These are phyloP conservation scores for Campopleginae sp. DNA, from an alignment of 2,888 invertebrate species.

Conservation along the genomic window DNA sequence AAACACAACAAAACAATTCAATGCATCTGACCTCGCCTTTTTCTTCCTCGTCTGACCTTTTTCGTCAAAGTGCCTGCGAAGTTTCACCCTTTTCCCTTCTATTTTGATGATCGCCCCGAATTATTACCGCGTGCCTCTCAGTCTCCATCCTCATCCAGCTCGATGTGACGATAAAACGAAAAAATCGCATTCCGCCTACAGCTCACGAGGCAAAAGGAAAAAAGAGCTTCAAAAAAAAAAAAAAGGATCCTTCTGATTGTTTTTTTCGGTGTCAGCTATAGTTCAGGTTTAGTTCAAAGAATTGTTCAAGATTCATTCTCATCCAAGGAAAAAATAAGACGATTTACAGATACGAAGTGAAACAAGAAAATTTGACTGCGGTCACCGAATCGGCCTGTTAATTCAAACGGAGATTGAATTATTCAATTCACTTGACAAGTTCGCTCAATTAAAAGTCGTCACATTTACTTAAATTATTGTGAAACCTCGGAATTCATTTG, in stretches of 20 bases:
- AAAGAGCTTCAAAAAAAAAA: background rate
- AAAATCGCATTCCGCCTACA: slow-evolving; percentile 34
- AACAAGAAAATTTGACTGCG: too few relatives aligned
- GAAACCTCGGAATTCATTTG: too few relatives aligned
- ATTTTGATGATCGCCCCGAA: slow-evolving; percentile 56
- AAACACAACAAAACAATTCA: slow-evolving; percentile 44
- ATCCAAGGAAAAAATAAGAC: background rate
- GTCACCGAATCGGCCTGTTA: too few relatives aligned
- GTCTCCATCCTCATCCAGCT: slow-evolving; percentile 16
- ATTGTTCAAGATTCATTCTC: background rate
- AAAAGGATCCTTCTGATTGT: slow-evolving; percentile 41
- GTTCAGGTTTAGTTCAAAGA: background rate
- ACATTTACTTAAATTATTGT: too few relatives aligned
- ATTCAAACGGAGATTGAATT: too few relatives aligned
- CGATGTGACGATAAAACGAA: slow-evolving; percentile 37
- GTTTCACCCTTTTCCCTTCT: slow-evolving; percentile 47
- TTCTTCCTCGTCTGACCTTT: slow-evolving; percentile 58
- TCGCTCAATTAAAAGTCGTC: too few relatives aligned
- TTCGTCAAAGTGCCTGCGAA: slow-evolving; percentile 34
- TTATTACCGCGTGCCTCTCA: slow-evolving; percentile 58
- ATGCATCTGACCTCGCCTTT: slow-evolving; percentile 26
- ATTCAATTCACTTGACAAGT: too few relatives aligned
- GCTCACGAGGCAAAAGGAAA: slow-evolving; percentile 21
- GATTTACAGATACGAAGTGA: background rate
- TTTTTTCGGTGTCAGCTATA: background rate